Conservation (phyloP, 2,113 vertebrate species). For the Gorsachius goisagi region DNA sequence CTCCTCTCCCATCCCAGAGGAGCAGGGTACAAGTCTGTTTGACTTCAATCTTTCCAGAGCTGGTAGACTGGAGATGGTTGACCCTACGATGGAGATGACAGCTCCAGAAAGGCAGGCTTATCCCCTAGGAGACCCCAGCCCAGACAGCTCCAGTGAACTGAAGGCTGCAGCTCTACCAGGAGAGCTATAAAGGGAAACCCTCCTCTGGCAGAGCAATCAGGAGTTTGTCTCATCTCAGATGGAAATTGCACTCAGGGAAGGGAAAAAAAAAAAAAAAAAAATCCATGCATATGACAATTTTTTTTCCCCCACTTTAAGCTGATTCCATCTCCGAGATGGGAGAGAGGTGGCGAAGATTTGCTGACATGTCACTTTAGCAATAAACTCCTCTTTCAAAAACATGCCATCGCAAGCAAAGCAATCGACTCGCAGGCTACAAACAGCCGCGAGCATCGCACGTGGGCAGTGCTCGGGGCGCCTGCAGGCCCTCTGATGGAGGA, state of each 20-base stretch:
- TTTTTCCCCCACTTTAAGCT: conserved; percentile 44
- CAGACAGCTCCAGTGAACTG: background rate
- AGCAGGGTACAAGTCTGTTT: background rate
- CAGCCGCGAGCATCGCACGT: background rate
- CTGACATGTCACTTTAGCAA: conserved; percentile 64
- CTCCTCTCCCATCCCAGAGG: background rate
- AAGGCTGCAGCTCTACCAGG: background rate
- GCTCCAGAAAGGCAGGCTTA: background rate
- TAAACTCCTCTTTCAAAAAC: conserved; percentile 48
- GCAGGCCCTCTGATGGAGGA: background rate
- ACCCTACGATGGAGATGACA: background rate
- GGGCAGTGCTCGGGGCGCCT: background rate
- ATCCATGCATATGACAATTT: conserved; percentile 50
- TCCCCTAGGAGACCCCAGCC: background rate
- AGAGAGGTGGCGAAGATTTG: conserved; percentile 57
- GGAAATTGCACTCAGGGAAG: conserved; percentile 37
- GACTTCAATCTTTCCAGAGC: background rate
- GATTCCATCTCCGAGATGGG: conserved; percentile 52
- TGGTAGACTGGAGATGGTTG: background rate
- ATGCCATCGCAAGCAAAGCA: conserved; percentile 7
- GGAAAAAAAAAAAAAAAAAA: background rate
- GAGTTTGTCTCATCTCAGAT: conserved; percentile 49
- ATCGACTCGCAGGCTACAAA: background rate
- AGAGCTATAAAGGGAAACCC: conserved; percentile 64
- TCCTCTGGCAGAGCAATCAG: conserved; percentile 56